phyloP scores from a whole-genome alignment of 2,797 vertebrate species.

The Melanogrammus aeglefinus region DNA sequence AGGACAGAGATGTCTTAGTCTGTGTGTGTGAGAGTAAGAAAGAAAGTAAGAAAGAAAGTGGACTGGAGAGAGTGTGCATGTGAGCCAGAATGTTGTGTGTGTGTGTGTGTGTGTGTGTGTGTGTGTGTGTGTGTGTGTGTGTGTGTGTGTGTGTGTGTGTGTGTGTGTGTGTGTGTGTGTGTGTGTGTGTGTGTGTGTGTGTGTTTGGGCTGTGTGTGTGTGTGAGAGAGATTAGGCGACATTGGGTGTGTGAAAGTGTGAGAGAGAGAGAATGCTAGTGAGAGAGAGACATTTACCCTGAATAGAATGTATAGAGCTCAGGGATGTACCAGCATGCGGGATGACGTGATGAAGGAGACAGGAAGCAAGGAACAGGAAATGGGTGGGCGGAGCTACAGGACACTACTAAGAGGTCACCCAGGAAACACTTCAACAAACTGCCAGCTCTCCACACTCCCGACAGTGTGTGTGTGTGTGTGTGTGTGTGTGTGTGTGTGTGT shows the following conservation, averaged over 20 bases:
- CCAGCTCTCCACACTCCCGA: conserved; percentile 64
- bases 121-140: conserved; percentile 6
- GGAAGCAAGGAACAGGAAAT: conserved; percentile 1
- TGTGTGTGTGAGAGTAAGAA: conserved; percentile 31
- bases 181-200: conserved; percentile 9
- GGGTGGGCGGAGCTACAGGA: conserved; percentile 21
- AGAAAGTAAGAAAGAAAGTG: conserved; percentile 22
- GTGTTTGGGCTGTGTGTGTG: conserved; percentile 6
- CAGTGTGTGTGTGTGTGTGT: conserved; percentile 13
- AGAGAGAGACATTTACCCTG: conserved; percentile 54
- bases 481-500: conserved; percentile 5
- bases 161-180: conserved; percentile 7
- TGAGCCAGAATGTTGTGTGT: conserved; percentile 35
- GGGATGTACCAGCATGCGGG: conserved; percentile 66
- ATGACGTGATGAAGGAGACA: conserved; percentile 23
- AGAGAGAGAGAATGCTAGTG: conserved; percentile 43
- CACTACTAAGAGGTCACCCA: conserved; percentile 51
- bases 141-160: conserved; percentile 11
- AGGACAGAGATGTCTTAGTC: conserved; percentile 39
- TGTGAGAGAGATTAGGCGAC: not conserved
- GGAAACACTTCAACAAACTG: conserved; percentile 63
- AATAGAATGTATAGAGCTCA: conserved; percentile 70
- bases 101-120: conserved; percentile 7
- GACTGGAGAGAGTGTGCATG: conserved; percentile 28
- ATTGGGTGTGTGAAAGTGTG: conserved; percentile 8